Evolutionary conservation across 2,113 vertebrate species (phyloP).

Genomic region (Eira barbara): DNA sequence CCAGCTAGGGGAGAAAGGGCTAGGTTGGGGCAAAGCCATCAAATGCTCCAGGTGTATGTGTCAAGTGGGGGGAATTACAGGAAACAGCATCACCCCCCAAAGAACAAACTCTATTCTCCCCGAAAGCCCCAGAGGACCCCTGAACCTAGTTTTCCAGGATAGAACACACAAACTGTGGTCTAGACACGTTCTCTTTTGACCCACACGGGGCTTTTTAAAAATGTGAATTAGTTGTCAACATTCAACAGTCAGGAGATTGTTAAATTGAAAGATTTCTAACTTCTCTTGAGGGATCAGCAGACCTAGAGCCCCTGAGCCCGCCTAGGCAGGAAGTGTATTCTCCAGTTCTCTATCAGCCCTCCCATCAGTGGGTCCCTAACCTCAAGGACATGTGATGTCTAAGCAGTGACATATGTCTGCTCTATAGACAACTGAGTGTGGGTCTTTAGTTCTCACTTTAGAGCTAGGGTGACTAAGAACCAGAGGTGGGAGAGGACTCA

Average conservation of each 20-base stretch:
- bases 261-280: not conserved
- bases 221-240: not conserved
- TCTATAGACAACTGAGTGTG: not conserved
- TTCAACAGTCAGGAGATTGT: not conserved
- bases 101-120: not conserved
- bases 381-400: not conserved
- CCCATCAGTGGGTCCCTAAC: not conserved
- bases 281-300: not conserved
- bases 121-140: not conserved
- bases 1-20: not conserved
- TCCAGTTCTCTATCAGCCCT: not conserved
- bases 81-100: not conserved
- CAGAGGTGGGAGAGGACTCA: not conserved
- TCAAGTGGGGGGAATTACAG: not conserved
- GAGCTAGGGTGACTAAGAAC: not conserved
- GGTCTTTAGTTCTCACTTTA: not conserved
- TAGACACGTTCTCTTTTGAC: not conserved
- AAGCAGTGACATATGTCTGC: not conserved
- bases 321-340: not conserved
- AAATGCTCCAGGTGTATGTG: not conserved
- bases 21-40: not conserved
- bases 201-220: not conserved
- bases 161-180: not conserved
- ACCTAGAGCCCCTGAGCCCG: not conserved
- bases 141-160: not conserved